phyloP scores from a whole-genome alignment of 1,140 invertebrate genomes.

The Drosophila teissieri region DNA sequence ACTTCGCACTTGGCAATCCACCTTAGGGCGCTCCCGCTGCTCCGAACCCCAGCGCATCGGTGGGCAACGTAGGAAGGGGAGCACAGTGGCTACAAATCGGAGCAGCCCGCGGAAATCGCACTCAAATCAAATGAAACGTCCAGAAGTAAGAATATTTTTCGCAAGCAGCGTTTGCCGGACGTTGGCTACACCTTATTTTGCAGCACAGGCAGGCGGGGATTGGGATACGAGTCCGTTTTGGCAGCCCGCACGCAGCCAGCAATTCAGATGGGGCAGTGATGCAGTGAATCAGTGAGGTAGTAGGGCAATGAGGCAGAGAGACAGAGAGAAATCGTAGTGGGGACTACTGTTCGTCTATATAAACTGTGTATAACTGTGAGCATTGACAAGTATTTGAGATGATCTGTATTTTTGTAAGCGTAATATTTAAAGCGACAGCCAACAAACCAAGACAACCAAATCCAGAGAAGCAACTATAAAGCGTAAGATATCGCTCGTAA shows the following conservation, averaged over 20 bases:
- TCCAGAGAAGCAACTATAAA: constrained; percentile 47
- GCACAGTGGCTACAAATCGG: not conserved
- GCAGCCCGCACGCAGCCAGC: constrained; percentile 6
- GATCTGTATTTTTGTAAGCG: constrained; percentile 82
- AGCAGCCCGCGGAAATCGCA: constrained; percentile 9
- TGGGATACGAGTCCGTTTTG: not conserved
- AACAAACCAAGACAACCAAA: constrained; percentile 10
- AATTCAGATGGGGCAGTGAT: constrained; percentile 8
- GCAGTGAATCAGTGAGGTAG: constrained; percentile 2
- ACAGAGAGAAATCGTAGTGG: not conserved
- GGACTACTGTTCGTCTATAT: constrained; percentile 59
- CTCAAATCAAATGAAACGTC: constrained; percentile 50
- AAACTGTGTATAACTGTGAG: constrained; percentile 76
- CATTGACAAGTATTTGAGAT: constrained; percentile 79
- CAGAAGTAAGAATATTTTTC: constrained; percentile 38
- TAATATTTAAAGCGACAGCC: constrained; percentile 64
- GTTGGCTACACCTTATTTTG: constrained; percentile 23
- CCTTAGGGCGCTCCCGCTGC: not conserved
- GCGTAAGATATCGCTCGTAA: constrained; percentile 46
- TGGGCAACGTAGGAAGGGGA: too few relatives aligned
- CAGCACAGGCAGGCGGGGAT: constrained; percentile 19
- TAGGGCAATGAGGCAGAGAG: too few relatives aligned
- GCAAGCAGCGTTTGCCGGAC: constrained; percentile 10
- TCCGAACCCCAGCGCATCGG: constrained; percentile 3
- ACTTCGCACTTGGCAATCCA: constrained; percentile 1